Evolutionary conservation across 1,140 invertebrate species (phyloP), one percentile per base, ranked within the genome.

Genomic region (Oscheius sp.): DNA sequence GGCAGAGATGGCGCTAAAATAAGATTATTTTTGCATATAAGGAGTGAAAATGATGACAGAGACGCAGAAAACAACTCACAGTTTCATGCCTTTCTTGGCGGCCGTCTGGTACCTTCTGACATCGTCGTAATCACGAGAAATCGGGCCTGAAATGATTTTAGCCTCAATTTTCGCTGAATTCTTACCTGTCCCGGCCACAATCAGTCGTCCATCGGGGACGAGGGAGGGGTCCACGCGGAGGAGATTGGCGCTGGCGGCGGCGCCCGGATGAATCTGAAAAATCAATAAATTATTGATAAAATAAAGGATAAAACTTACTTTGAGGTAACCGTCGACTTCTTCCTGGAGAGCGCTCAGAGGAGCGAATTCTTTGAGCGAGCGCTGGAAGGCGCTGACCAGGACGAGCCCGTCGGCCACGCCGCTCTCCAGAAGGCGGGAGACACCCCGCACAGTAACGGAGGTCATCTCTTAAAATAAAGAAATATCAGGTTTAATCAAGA

Each of bases 41-140:
- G 49, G n/a, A n/a, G 23, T 23, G 49, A 55, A 55, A 55, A n/a
- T n/a, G n/a, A n/a, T n/a, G n/a, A n/a, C n/a, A n/a, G n/a, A n/a
- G 35, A 63, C n/a, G 13, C 31, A 42, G 15, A 10, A 32, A 63
- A 63, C 10, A 36, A 36, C 65, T 68, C 32, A 79, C 75, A 79
- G 35, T 38, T 88, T 86, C 29, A 91, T 85, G 55, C 89, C 90
- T 59, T 86, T 87, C 26, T 82, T 84, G 13, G 89, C 89, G 66
- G 90, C 89, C 77, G 90, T 88, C 49, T 79, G 80, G 82, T 89
- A 91, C 46, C 88, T 87, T 65, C 87, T 77, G 2, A 92, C 90
- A 85, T 94, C 92, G 86, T 93, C 90, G 83, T 91, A 93, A 84
- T 92, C 91, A 10, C 88, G 86, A 67, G 91, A 89, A 10, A 93